Base-by-base conservation (phyloP, 2,797 vertebrate genomes). In the Paramormyrops hopkinsi region DNA sequence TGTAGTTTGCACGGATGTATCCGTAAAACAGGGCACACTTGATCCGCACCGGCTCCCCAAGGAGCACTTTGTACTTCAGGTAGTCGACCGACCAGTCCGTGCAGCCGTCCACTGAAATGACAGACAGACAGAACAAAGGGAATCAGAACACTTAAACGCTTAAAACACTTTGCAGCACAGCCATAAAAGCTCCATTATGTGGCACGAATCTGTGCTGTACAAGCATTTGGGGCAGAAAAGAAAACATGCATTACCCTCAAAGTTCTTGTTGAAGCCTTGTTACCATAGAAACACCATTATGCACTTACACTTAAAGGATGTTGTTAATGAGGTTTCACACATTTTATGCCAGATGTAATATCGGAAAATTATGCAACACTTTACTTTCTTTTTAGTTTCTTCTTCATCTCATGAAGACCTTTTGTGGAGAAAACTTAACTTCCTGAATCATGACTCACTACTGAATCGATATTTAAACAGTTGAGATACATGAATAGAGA, bases 61-160 rank as follows among this genome's bases (percentile, higher is more conserved):
- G 97, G 93, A 99, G 95, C 92, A 98, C 98, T 94, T 97, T 97
- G 92, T 99, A 99, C 94, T 98, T 99, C 93, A 98, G 97, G 95
- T 98, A 99, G 96, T 99, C 98, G 93, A 99, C 97, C 90, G 98
- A 99, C 98, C 98, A 99, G 90, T 99, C 98, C 65, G 97, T 99
- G 92, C 98, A 99, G 95, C 98, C 98, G 90, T 99, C 98, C 94
- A 97, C 98, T 99, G 90, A 7, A 94, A 90, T 25, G 7, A 82
- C 48, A 56, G 33, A 37, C 19, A 82, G 65, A 92, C 91, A 90
- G 90, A 86, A 91, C 33, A 88, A 41, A 44, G 3, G 73, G 7
- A 53, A 85, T 56, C 59, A 65, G 59, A 65, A 65, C 22, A 65
- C 22, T 65, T 29, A 65, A 65, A 65, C 22, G 29, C 51, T 56